These are phyloP conservation scores for Lepas anatifera DNA, from an alignment of 2,888 invertebrate genomes.

Conservation along the genomic window DNA sequence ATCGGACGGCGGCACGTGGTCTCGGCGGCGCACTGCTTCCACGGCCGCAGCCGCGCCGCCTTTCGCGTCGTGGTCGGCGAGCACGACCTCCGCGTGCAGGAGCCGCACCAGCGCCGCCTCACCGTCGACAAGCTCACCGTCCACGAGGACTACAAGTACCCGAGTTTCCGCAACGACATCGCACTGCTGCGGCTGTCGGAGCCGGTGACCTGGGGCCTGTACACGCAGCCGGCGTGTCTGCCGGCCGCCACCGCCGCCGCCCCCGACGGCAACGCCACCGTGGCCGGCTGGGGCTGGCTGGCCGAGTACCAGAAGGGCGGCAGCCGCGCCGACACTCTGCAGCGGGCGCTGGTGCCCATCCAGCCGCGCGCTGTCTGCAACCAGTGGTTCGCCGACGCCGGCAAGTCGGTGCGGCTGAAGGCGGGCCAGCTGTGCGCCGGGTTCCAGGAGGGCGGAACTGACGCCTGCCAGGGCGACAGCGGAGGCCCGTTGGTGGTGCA, in stretches of 20 bases:
- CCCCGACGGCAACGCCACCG: constrained; percentile 26
- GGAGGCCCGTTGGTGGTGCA: constrained; percentile 29
- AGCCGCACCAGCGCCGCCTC: background rate
- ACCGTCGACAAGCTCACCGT: constrained; percentile 28
- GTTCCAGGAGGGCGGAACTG: constrained; percentile 27
- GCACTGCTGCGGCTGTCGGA: constrained; percentile 30
- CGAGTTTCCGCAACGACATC: constrained; percentile 30
- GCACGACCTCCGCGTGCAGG: background rate
- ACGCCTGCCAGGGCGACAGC: constrained; percentile 30
- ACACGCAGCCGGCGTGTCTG: constrained; percentile 31
- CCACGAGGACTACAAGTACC: constrained; percentile 29
- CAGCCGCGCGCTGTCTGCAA: constrained; percentile 27
- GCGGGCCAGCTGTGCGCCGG: constrained; percentile 29
- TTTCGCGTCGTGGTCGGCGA: background rate
- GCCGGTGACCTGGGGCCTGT: constrained; percentile 29
- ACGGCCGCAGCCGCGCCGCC: constrained; percentile 43
- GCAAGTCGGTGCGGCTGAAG: constrained; percentile 26
- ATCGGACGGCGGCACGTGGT: constrained; percentile 56
- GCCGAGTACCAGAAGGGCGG: constrained; percentile 21
- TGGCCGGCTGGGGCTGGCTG: constrained; percentile 29
- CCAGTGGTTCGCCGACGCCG: constrained; percentile 27
- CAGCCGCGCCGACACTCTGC: constrained; percentile 24
- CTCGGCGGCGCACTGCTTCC: constrained; percentile 71
- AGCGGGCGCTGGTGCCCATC: constrained; percentile 27
- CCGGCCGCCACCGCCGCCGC: constrained; percentile 25